These are phyloP conservation scores for Leguminivora glycinivorella DNA, from an alignment of 1,140 invertebrate species.

Conservation along the genomic window DNA sequence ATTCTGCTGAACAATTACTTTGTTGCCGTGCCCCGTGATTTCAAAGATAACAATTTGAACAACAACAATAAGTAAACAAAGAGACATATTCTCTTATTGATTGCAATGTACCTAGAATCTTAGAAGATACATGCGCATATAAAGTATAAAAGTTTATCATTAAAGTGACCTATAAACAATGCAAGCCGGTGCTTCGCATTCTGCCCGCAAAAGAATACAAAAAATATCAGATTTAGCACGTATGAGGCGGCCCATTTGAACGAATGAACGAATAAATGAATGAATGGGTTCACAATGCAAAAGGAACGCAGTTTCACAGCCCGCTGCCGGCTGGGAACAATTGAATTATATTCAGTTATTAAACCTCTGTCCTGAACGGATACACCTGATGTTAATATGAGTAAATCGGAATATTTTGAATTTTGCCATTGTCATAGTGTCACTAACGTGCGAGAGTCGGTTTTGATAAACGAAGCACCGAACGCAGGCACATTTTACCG, in stretches of 20 bases:
- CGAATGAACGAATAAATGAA: conserved; percentile 24
- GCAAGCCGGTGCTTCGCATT: conserved; percentile 9
- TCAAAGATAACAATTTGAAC: too few relatives aligned
- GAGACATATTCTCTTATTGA: too few relatives aligned
- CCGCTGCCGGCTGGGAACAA: conserved; percentile 61
- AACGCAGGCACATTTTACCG: not conserved
- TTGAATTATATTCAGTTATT: conserved; percentile 71
- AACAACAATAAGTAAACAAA: too few relatives aligned
- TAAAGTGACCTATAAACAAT: conserved; percentile 13
- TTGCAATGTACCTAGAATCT: too few relatives aligned
- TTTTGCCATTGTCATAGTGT: not conserved
- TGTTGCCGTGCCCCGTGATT: too few relatives aligned
- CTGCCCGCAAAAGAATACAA: conserved; percentile 6
- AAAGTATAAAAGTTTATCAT: not conserved
- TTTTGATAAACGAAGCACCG: not conserved
- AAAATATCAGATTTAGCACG: conserved; percentile 27
- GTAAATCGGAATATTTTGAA: not conserved
- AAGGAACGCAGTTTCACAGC: conserved; percentile 62
- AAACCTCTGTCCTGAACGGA: conserved; percentile 47
- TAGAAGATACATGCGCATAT: not conserved
- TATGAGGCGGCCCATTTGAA: conserved; percentile 27
- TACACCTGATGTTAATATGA: conserved; percentile 37
- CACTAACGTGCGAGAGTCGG: not conserved
- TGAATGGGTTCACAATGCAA: conserved; percentile 37
- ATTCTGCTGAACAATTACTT: not conserved